A percentile compares a stretch with the other conserved stretches of the same genome.
phyloP scores from a whole-genome alignment of 2,113 vertebrate genomes.

The Calyptomena viridis region DNA sequence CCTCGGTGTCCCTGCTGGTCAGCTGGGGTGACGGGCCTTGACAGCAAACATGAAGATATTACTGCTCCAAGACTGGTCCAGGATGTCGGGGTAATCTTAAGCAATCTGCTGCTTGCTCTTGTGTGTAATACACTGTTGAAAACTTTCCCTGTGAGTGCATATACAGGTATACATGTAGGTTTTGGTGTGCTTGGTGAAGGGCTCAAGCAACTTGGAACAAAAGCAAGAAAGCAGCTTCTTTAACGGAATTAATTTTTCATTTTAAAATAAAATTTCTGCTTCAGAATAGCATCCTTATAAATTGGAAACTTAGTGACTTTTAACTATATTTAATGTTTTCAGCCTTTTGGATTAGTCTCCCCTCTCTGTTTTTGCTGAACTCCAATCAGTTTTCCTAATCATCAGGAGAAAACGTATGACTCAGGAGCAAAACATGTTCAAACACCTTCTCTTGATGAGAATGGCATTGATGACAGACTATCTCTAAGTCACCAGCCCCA shows the following conservation, averaged over 20 bases:
- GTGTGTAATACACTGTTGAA: conserved; percentile 84
- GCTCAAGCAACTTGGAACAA: not conserved
- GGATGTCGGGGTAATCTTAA: conserved; percentile 86
- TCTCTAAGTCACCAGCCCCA: not conserved
- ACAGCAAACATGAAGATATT: conserved; percentile 85
- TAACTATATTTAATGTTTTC: not conserved
- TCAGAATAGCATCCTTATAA: not conserved
- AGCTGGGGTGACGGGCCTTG: conserved; percentile 85
- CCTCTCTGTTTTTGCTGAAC: not conserved
- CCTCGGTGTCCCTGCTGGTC: conserved; percentile 79
- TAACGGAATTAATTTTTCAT: not conserved
- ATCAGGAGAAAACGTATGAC: not conserved
- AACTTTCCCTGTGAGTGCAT: conserved; percentile 73
- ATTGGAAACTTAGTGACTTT: not conserved
- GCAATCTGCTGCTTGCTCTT: conserved; percentile 90
- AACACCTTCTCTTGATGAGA: not conserved
- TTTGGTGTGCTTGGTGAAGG: not conserved
- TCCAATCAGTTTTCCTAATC: not conserved
- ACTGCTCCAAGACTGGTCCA: conserved; percentile 77
- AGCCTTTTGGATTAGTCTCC: not conserved
- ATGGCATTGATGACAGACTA: not conserved
- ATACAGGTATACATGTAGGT: not conserved
- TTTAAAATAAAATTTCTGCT: not conserved
- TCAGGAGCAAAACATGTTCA: not conserved
- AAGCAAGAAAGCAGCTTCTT: not conserved